Evolutionary conservation across 2,888 invertebrate species (phyloP), one percentile per base, ranked within the genome.

Genomic region (Hydraecia micacea): DNA sequence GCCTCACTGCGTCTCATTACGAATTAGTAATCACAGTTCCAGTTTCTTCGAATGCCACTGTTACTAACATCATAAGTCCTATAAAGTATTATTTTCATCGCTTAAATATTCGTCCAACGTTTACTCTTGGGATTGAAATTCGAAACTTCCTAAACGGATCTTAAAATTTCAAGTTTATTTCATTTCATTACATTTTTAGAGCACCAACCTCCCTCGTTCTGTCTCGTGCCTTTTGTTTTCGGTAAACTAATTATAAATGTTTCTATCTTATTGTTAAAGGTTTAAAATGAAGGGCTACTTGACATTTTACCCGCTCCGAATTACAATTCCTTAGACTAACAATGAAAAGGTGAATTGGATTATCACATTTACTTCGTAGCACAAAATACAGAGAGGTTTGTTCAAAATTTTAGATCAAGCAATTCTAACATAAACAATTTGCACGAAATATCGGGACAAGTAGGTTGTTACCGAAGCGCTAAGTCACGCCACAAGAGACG

Each of bases 81-180:
- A 79, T 83, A 86, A 81, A 88, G 73, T 84, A 87, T 80, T 88
- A 88, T 82, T 87, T 87, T 80, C 79, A 75, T 77, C 75, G 76
- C 70, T 77, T 81, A 32, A 32, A 32, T 32, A 77, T 79, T 78
- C 74, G 58, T 69, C 66, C 76, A 62, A 67, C 80, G 71, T 77
- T 77, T 75, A 71, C 88, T 80, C 80, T 77, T 49, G 87, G 88
- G 87, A 88, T 82, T 73, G 76, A 81, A 88, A 87, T 79, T 75
- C 71, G 46, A 83, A 87, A 87, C 79, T 88, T 87, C 25, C 62
- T 79, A 83, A 88, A 73, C 78, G 78, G 85, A 87, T 85, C 85
- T 87, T 81, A 83, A 86, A 88, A 73, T 79, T 83, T 80, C 73
- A 81, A 83, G 85, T 85, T 85, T 88, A 85, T 87, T 85, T 87